phyloP scores from a whole-genome alignment of 2,113 vertebrate species.

The Toxotes chatareus region DNA sequence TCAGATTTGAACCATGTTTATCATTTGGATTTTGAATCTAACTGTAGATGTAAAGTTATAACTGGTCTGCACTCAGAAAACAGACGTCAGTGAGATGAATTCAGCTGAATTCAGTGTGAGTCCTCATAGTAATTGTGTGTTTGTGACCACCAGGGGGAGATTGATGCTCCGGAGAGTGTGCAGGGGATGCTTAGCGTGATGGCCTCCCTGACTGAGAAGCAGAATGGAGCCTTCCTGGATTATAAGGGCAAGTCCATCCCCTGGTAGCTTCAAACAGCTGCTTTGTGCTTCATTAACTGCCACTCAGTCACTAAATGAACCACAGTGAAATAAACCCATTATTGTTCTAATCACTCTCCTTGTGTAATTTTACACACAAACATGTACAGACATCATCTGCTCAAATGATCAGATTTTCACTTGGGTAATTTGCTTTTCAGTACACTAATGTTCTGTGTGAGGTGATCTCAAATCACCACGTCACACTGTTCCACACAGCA shows the following conservation, averaged over 20 bases:
- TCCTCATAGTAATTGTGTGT: constrained; percentile 22
- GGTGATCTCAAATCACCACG: constrained; percentile 75
- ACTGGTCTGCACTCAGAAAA: not conserved
- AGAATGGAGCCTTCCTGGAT: constrained; percentile 61
- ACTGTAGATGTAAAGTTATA: not conserved
- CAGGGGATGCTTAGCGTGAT: constrained; percentile 50
- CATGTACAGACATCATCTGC: not conserved
- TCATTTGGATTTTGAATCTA: not conserved
- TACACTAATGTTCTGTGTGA: not conserved
- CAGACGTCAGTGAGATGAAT: not conserved
- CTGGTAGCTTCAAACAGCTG: constrained; percentile 43
- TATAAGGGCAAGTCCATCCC: constrained; percentile 33
- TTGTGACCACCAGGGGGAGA: constrained; percentile 61
- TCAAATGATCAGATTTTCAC: not conserved
- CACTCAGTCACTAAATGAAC: constrained; percentile 16
- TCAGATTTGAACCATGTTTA: not conserved
- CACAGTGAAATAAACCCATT: constrained; percentile 22
- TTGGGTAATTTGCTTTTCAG: not conserved
- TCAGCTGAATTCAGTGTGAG: not conserved
- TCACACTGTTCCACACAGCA: constrained; percentile 84
- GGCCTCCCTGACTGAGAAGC: constrained; percentile 43
- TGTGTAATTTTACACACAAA: constrained; percentile 25
- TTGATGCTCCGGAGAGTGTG: constrained; percentile 52
- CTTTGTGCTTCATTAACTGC: not conserved
- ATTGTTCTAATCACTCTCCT: not conserved